phyloP scores from a whole-genome alignment of 2,888 invertebrate genomes.

The Patella pellucida region DNA sequence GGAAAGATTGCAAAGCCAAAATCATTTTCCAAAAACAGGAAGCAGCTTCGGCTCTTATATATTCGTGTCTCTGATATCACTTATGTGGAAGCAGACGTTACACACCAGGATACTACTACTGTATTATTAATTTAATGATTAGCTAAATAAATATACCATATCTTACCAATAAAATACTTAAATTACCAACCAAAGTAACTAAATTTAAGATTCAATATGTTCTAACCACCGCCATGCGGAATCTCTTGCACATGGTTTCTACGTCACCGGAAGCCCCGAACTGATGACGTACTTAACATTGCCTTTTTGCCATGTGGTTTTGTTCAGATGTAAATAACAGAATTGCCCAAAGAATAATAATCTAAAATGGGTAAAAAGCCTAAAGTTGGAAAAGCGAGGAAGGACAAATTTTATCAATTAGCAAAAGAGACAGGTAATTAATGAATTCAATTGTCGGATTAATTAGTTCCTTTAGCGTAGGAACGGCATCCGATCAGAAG shows the following conservation, averaged over 20 bases:
- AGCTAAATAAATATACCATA: no score
- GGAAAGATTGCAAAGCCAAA: no score
- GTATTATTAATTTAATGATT: no score
- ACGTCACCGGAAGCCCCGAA: neutral
- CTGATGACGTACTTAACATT: neutral
- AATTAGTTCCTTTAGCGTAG: neutral
- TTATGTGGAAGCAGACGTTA: no score
- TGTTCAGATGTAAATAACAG: neutral
- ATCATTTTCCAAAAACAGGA: no score
- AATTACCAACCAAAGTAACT: no score
- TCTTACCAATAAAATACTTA: no score
- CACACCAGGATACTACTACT: no score
- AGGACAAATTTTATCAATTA: slow-evolving; percentile 97
- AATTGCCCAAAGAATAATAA: neutral
- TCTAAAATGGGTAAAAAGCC: slow-evolving; percentile 76
- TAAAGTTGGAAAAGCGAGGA: slow-evolving; percentile 97
- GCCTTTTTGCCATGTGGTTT: neutral
- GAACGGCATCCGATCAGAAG: neutral
- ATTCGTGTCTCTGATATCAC: no score
- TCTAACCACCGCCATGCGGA: no score
- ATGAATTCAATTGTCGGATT: neutral
- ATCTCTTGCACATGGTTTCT: neutral
- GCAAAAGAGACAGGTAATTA: slow-evolving; percentile 95
- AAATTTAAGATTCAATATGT: no score
- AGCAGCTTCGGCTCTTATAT: no score